These are phyloP conservation scores for Pachymerium ferrugineum DNA, from an alignment of 2,888 invertebrate species.

Conservation along the genomic window DNA sequence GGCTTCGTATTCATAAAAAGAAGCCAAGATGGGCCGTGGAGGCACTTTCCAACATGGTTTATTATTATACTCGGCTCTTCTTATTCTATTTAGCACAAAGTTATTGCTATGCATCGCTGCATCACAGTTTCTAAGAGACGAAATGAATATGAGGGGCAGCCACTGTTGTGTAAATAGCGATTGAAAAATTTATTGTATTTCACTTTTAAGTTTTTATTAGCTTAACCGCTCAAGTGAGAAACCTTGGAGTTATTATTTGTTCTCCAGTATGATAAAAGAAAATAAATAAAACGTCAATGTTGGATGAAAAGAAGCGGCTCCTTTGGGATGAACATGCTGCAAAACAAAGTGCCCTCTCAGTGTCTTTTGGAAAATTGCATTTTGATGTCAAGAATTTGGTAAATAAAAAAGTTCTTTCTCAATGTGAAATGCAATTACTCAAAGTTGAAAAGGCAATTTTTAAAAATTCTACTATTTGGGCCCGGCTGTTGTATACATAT, in stretches of 20 bases:
- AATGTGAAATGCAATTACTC: neutral
- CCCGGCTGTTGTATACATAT: no score
- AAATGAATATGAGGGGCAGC: neutral
- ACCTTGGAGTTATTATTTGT: neutral
- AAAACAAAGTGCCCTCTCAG: neutral
- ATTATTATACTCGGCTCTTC: conserved; percentile 22
- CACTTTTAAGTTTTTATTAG: neutral
- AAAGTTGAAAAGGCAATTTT: neutral
- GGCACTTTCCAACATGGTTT: conserved; percentile 24
- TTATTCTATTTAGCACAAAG: conserved; percentile 27
- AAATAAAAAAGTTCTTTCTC: neutral
- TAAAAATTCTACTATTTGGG: no score
- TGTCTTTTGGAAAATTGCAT: neutral
- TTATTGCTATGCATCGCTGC: neutral
- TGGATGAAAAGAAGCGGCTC: neutral
- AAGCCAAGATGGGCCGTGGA: neutral
- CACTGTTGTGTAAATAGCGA: neutral
- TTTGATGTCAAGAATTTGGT: conserved; percentile 15
- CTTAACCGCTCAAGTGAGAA: neutral
- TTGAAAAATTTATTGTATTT: neutral
- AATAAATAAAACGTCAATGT: neutral
- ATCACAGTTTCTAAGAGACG: neutral
- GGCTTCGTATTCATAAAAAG: conserved; percentile 14
- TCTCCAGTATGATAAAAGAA: no score
- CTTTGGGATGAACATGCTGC: neutral